Evolutionary conservation across 1,140 invertebrate species (phyloP).

Genomic region (Samia ricini): DNA sequence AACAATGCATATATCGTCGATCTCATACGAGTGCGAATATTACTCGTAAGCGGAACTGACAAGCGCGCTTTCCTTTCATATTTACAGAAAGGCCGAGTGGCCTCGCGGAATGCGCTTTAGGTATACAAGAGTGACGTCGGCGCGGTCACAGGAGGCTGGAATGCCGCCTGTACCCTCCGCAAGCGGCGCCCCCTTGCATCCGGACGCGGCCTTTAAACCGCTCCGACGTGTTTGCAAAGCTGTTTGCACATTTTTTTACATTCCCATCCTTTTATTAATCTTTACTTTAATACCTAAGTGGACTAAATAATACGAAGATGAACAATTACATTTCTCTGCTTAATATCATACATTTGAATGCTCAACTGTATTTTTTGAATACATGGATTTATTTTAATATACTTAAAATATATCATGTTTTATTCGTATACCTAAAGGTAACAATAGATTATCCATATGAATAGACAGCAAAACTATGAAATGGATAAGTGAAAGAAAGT

Average conservation of each 20-base stretch:
- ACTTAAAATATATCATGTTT: neutral
- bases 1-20: neutral
- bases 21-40: conserved; percentile 2
- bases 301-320: conserved; percentile 11
- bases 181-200: conserved; percentile 64
- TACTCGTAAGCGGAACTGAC: conserved; percentile 5
- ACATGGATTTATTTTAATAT: neutral
- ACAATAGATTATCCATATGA: neutral
- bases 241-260: conserved; percentile 76
- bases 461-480: conserved; percentile 54
- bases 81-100: conserved; percentile 41
- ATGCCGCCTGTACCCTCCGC: conserved; percentile 64
- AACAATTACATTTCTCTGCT: neutral
- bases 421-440: neutral
- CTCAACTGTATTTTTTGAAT: too few species aligned
- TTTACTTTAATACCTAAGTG: conserved; percentile 33
- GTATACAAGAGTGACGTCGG: conserved; percentile 56
- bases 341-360: too few species aligned
- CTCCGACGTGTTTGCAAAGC: conserved; percentile 73
- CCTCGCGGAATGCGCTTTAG: conserved; percentile 50
- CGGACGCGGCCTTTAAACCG: conserved; percentile 72
- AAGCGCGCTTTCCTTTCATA: conserved; percentile 46
- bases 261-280: conserved; percentile 67
- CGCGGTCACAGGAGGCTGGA: conserved; percentile 63
- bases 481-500: conserved; percentile 75